Conservation (phyloP, 2,113 vertebrate species). For the Kryptolebias marmoratus region DNA sequence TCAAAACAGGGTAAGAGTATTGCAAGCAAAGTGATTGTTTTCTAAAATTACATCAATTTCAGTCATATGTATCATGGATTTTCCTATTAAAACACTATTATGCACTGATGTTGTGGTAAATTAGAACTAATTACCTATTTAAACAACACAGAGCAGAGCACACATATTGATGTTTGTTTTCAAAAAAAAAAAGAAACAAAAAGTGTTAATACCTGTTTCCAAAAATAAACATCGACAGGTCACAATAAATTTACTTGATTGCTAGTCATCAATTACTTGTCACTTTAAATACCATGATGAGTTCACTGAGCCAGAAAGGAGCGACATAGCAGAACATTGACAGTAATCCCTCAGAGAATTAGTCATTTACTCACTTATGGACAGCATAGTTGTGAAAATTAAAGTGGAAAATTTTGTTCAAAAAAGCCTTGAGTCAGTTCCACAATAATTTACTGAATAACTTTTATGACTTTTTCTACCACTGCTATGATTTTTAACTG, state of each 20-base stretch:
- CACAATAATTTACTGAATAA: conserved; percentile 20
- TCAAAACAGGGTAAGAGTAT: background rate
- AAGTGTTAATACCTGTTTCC: background rate
- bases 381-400: conserved; percentile 39
- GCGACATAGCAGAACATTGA: conserved; percentile 10
- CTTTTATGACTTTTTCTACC: conserved; percentile 1
- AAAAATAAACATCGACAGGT: conserved; percentile 11
- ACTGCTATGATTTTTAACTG: conserved; percentile 21
- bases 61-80: background rate
- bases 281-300: conserved; percentile 31
- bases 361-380: conserved; percentile 19
- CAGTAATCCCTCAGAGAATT: conserved; percentile 18
- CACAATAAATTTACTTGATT: conserved; percentile 16
- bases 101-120: background rate
- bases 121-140: background rate
- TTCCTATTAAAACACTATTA: background rate
- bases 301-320: conserved; percentile 8
- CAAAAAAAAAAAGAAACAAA: background rate
- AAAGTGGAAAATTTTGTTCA: conserved; percentile 33
- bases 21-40: background rate
- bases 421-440: conserved; percentile 39
- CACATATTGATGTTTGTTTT: background rate
- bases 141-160: background rate
- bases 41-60: background rate
- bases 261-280: conserved; percentile 18